Evolutionary conservation across 2,797 vertebrate species (phyloP), one percentile per base, ranked within the genome.

Genomic region (Catharus ustulatus): DNA sequence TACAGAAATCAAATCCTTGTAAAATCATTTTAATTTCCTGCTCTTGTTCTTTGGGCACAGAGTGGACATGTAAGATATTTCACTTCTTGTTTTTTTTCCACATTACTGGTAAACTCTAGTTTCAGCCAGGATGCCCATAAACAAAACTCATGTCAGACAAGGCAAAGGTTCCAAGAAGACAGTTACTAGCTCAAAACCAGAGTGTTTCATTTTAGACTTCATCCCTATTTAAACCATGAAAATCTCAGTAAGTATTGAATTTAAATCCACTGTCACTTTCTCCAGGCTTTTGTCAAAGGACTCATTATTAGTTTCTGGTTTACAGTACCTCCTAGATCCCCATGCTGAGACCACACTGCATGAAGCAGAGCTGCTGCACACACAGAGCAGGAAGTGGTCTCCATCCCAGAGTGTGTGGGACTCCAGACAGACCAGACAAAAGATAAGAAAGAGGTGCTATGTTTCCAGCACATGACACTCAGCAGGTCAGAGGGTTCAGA

Each of bases 21-120:
- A 93, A 97, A 95, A 92, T 95, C 40, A 77, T 85, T 93, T 97
- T 94, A 87, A 94, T 96, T 95, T 96, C 96, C 96, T 95, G 93
- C 90, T 91, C 38, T 71, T 45, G 0, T 91, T 95, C 76, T 87
- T 59, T 64, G 66, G 71, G 59, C 89, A 89, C 77, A 81, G 83
- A 90, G 49, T 26, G 48, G 62, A 74, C 80, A 11, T 76, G 61
- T 88, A 82, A 73, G 89, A 64, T 74, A 91, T 87, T 94, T 88
- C 27, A 78, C 49, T 67, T 34, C 11, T 46, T 16, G 68, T 81
- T 43, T 86, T 80, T 42, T 75, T 49, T 9, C 40, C 74, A 74
- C 52, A 45, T 92, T 74, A 91, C 76, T 92, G 74, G 89, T 94
- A 90, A 96, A 93, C 82, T 90, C 63, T 32, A 18, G 30, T 75